Base-by-base conservation (phyloP, 64 coral and sea anemone genomes). In the Astreopora myriophthalma region DNA sequence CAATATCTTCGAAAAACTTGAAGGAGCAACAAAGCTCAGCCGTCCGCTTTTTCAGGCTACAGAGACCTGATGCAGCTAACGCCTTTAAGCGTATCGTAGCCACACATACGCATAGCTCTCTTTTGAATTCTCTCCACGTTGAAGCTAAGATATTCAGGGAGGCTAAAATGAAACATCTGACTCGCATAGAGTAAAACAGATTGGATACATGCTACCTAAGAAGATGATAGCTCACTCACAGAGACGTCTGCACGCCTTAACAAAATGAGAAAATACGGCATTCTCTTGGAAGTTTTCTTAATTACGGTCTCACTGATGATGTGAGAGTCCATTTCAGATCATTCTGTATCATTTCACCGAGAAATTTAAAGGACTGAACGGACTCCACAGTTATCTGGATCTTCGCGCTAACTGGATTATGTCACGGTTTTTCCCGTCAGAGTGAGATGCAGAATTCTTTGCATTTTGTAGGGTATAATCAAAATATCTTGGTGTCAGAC, bases 371-470 rank as follows among this genome's bases (percentile, higher is more conserved):
- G 34, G 57, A 37, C 34, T 86, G 30, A 31, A 46, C 62, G 63
- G 64, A 33, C 42, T 58, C 33, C 29, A 86, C 46, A 49, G 46
- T 49, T 62, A 24, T 62, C 29, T 69, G 33, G 34, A n/a, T 34
- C 83, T 8, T n/a, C n/a, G 32, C 42, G 24, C 33, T 86, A 66
- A 58, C 29, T 23, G 30, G 48, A 26, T 75, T 40, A 20, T 67
- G 28, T 73, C 55, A 65, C 32, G 71, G 33, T n/a, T 40, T 35
- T 73, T 30, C 52, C 23, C 85, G 60, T 37, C 37, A 73, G 32
- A 88, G 74, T n/a, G 69, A 88, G 32, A 88, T 88, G 34, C 85
- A 48, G 67, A 74, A 31, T 72, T 88, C 85, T 51, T 88, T 88
- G 71, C 85, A 88, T 75, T 88, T 88, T 44, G 55, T 88, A 37